These are phyloP conservation scores for Drosophila kanapiae DNA, from an alignment of 1,140 invertebrate species.

Conservation along the genomic window DNA sequence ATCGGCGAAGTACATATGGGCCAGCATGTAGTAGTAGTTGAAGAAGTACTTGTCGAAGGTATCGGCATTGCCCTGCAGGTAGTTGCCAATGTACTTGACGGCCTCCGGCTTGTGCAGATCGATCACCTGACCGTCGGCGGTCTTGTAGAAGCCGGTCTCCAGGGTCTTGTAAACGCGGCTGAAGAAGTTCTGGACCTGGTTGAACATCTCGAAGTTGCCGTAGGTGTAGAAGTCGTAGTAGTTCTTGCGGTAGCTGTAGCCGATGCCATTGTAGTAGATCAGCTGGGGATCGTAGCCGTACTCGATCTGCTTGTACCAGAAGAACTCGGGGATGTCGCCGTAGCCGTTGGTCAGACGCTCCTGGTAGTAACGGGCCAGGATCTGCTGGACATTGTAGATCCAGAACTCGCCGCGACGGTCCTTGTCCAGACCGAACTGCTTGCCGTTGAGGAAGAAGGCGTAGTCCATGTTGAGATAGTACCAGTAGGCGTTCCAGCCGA, in stretches of 20 bases:
- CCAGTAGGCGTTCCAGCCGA: constrained; percentile 89
- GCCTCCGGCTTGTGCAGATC: constrained; percentile 86
- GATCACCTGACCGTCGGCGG: constrained; percentile 86
- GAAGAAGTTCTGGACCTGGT: constrained; percentile 86
- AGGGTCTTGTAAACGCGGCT: constrained; percentile 88
- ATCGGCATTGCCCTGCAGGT: constrained; percentile 89
- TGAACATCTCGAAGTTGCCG: constrained; percentile 69
- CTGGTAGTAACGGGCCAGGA: constrained; percentile 89
- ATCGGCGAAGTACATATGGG: constrained; percentile 85
- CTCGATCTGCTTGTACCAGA: constrained; percentile 86
- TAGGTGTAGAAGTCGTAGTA: constrained; percentile 74
- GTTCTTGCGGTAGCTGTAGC: constrained; percentile 87
- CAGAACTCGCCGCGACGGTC: constrained; percentile 88
- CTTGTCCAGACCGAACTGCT: constrained; percentile 85
- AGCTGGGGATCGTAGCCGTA: constrained; percentile 89
- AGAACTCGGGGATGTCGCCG: constrained; percentile 87
- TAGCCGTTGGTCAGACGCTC: constrained; percentile 89
- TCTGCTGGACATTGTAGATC: constrained; percentile 88
- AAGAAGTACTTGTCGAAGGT: constrained; percentile 88
- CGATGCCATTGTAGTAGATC: constrained; percentile 88
- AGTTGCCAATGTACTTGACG: constrained; percentile 88
- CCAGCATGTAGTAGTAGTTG: constrained; percentile 86
- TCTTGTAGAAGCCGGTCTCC: constrained; percentile 87
- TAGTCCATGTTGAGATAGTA: constrained; percentile 85
- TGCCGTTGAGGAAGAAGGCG: constrained; percentile 87